phyloP scores from a whole-genome alignment of 2,888 invertebrate genomes.

The Leptinotarsa tumamoca region DNA sequence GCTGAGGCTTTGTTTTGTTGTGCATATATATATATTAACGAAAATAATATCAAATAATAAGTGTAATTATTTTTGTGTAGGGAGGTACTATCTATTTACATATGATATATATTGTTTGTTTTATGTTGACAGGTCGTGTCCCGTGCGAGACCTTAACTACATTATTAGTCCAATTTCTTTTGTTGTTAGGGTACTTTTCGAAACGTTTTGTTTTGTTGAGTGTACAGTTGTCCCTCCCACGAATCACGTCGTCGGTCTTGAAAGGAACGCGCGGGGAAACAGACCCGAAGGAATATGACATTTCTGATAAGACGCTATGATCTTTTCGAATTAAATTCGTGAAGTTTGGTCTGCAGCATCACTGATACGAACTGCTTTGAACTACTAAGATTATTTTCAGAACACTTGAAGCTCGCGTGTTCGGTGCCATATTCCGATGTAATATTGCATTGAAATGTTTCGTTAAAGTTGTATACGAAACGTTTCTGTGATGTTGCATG shows the following conservation, averaged over 20 bases:
- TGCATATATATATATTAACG: conserved; percentile 43
- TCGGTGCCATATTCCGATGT: conserved; percentile 26
- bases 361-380: neutral
- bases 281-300: conserved; percentile 11
- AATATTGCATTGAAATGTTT: conserved; percentile 49
- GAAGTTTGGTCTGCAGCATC: neutral
- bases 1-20: conserved; percentile 38
- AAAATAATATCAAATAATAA: conserved; percentile 29
- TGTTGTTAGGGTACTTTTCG: conserved; percentile 33
- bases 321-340: neutral
- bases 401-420: neutral
- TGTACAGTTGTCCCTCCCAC: conserved; percentile 31
- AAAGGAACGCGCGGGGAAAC: conserved; percentile 33
- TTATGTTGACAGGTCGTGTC: neutral
- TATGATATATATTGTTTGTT: conserved; percentile 25
- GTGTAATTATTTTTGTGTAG: conserved; percentile 32
- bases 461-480: conserved; percentile 31
- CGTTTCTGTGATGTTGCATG: conserved; percentile 46
- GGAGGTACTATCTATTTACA: conserved; percentile 38
- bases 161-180: conserved; percentile 20
- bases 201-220: conserved; percentile 41
- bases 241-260: conserved; percentile 39
- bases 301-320: neutral
- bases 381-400: too few relatives aligned
- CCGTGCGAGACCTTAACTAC: conserved; percentile 1